phyloP scores from a whole-genome alignment of 92 coral and sea anemone genomes.

The Phenganax subtilis region DNA sequence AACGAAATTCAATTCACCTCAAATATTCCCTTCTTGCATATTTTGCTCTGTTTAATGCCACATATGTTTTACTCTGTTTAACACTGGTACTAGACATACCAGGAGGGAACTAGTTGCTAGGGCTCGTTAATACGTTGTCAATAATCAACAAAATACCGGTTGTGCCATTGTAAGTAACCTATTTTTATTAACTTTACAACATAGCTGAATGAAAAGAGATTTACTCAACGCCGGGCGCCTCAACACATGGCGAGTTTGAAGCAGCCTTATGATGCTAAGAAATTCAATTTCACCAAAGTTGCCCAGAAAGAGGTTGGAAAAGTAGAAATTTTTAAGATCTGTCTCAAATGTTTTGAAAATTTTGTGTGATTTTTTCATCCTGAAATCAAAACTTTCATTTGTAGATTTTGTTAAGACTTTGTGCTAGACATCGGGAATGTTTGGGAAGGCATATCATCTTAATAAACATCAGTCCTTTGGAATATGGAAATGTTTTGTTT shows the following conservation, averaged over 20 bases:
- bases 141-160: no score
- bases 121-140: no score
- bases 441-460: constrained; percentile 53
- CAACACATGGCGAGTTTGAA: constrained; percentile 66
- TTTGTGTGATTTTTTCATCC: no score
- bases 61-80: neutral
- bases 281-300: constrained; percentile 88
- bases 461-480: constrained; percentile 88
- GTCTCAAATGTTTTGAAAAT: no score
- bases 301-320: constrained; percentile 62
- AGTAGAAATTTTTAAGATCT: neutral
- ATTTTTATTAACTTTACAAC: neutral
- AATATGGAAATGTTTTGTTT: constrained; percentile 76
- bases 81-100: no score
- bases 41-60: neutral
- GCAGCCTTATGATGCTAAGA: constrained; percentile 73
- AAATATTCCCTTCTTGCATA: no score
- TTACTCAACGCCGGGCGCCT: constrained; percentile 73
- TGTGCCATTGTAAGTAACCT: neutral
- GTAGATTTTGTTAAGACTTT: constrained; percentile 73
- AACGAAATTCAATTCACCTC: neutral
- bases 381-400: neutral
- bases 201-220: constrained; percentile 78
- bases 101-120: no score
- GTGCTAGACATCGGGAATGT: constrained; percentile 49